A percentile compares a stretch with the other conserved stretches of the same genome.
Conservation (phyloP, 2,888 invertebrate genomes). For the Philopedon plagiatum region DNA sequence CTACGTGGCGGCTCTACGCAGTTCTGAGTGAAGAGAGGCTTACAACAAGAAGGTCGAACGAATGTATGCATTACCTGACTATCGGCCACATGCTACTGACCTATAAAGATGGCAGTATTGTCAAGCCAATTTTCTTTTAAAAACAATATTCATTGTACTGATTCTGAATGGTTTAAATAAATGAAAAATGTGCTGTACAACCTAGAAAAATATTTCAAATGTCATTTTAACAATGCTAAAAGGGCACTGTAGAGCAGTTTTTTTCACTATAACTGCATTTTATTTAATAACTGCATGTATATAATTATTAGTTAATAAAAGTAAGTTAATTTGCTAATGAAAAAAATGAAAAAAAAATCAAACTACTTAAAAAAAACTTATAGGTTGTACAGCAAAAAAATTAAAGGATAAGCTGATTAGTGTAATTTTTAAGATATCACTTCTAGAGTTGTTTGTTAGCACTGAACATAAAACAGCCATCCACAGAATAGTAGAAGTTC, state of each 20-base stretch:
- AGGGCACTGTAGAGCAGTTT: too few relatives aligned
- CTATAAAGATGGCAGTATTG: conserved; percentile 70
- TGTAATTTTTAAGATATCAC: neutral
- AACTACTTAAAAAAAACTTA: conserved; percentile 12
- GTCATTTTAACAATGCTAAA: neutral
- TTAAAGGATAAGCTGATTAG: conserved; percentile 15
- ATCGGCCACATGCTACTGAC: conserved; percentile 69
- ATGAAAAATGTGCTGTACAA: conserved; percentile 42
- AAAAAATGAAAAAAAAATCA: conserved; percentile 28
- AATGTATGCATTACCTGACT: conserved; percentile 59
- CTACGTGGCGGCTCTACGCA: conserved; percentile 67
- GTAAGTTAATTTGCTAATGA: neutral
- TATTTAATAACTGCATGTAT: neutral
- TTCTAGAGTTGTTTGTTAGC: neutral
- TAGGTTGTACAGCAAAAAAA: conserved; percentile 47
- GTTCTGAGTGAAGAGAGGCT: conserved; percentile 61
- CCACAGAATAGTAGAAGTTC: too few relatives aligned
- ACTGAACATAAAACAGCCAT: too few relatives aligned
- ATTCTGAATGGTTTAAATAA: conserved; percentile 28
- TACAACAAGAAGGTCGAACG: conserved; percentile 59
- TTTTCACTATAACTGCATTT: too few relatives aligned
- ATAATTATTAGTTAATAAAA: neutral
- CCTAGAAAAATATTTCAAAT: neutral
- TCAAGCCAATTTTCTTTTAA: conserved; percentile 63
- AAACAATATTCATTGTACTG: conserved; percentile 32